Base-by-base conservation (phyloP, 2,888 invertebrate genomes). In the Busseola fusca region DNA sequence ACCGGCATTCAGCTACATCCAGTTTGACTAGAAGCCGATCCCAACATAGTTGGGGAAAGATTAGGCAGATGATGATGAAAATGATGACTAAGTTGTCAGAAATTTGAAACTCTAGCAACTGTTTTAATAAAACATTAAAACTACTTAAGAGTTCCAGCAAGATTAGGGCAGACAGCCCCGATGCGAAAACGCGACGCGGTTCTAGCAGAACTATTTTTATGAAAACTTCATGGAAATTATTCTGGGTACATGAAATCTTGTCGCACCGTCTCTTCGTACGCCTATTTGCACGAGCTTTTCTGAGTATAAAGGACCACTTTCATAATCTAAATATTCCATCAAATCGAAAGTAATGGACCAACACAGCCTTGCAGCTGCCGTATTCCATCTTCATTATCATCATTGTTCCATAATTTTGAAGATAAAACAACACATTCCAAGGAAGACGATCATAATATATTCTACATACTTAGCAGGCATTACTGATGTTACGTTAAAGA, bases 401-500 rank as follows among this genome's bases (percentile, higher is more conserved):
- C 14, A 60, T 60, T 40, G 60, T 56, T 56, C 58, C 27, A 60
- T 37, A 1, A 30, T 40, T 60, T 45, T 40, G 37, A n/a, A 45
- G 58, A 50, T 27, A 78, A 48, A 34, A 50, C 48, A 78, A 62
- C n/a, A 40, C 45, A n/a, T 34, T 50, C 42, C 42, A 76, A 52
- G 34, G 58, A 76, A 59, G 30, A 48, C 6, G 37, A 14, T 69
- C 25, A 34, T 30, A 59, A 59, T 48, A 37, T n/a, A 21, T 54
- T 45, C 42, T 25, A 50, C 21, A 27, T 60, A 45, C 64, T 77
- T 56, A 62, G 3, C 25, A 64, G 25, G 59, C 58, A 72, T 76
- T 45, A 56, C 54, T 37, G 62, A 68, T 73, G 68, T 58, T 63
- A 54, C 69, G 48, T 64, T 65, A 57, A 60, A 72, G 48, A 68